phyloP scores from a whole-genome alignment of 2,113 vertebrate species.

The Scopus umbretta region DNA sequence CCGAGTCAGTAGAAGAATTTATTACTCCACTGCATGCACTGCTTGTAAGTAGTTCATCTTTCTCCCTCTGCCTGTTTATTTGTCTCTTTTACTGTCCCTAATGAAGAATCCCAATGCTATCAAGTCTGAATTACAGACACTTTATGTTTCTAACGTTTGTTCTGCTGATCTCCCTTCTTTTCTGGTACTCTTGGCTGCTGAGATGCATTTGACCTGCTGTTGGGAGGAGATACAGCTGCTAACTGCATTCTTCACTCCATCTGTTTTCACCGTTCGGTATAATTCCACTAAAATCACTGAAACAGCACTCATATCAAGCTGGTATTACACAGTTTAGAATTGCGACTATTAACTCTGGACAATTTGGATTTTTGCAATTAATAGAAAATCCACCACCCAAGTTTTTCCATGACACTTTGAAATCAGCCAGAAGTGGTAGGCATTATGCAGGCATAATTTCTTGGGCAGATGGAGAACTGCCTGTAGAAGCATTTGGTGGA shows the following conservation, averaged over 20 bases:
- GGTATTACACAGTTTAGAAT: background rate
- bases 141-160: constrained; percentile 5
- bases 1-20: background rate
- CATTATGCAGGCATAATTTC: background rate
- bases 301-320: background rate
- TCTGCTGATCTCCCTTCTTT: constrained; percentile 31
- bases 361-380: background rate
- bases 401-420: background rate
- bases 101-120: constrained; percentile 24
- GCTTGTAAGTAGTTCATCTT: background rate
- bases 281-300: background rate
- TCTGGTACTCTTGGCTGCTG: background rate
- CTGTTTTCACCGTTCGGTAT: background rate
- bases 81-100: constrained; percentile 27
- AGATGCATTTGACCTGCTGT: constrained; percentile 1
- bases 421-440: background rate
- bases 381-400: background rate
- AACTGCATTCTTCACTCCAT: background rate
- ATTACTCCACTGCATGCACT: background rate
- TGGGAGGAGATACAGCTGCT: constrained; percentile 48
- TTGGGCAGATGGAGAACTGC: background rate
- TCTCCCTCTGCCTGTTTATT: constrained; percentile 23
- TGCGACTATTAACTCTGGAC: background rate
- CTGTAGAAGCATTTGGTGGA: background rate
- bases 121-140: background rate